Evolutionary conservation across 2,888 invertebrate species (phyloP).

Genomic region (Synanthedon tipuliformis): DNA sequence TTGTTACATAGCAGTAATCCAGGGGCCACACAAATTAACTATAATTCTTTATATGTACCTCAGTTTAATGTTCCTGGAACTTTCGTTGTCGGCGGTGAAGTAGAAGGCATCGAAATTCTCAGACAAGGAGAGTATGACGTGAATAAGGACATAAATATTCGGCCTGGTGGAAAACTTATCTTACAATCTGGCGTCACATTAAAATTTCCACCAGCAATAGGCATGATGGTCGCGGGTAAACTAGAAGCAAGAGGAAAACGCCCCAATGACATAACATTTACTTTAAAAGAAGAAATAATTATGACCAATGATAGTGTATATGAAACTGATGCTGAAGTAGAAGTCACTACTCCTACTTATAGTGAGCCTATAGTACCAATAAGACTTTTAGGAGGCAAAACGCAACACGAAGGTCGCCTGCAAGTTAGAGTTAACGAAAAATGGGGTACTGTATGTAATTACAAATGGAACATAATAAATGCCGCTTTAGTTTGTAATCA

Average conservation of each 20-base stretch:
- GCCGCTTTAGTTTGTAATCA: slow-evolving; percentile 96
- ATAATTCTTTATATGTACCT: slow-evolving; percentile 81
- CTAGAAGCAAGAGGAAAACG: slow-evolving; percentile 84
- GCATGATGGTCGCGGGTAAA: slow-evolving; percentile 96
- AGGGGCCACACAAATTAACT: slow-evolving; percentile 84
- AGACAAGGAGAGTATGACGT: slow-evolving; percentile 90
- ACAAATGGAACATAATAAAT: slow-evolving; percentile 92
- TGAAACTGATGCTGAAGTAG: slow-evolving; percentile 68
- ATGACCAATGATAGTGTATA: slow-evolving; percentile 74
- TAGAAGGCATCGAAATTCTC: slow-evolving; percentile 88
- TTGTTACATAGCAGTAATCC: slow-evolving; percentile 91
- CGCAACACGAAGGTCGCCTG: slow-evolving; percentile 86
- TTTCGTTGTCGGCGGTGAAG: slow-evolving; percentile 88
- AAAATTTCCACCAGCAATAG: slow-evolving; percentile 91
- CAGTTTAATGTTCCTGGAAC: slow-evolving; percentile 78
- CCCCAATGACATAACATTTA: slow-evolving; percentile 83
- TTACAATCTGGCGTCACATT: slow-evolving; percentile 90
- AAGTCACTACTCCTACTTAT: slow-evolving; percentile 72
- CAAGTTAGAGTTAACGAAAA: slow-evolving; percentile 85
- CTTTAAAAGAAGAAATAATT: slow-evolving; percentile 80
- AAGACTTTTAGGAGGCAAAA: slow-evolving; percentile 83
- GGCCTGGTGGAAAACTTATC: slow-evolving; percentile 91
- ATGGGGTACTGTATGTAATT: slow-evolving; percentile 98
- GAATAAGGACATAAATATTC: slow-evolving; percentile 91
- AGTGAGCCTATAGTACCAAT: slow-evolving; percentile 77